A percentile compares a stretch with the other conserved stretches of the same genome.
These are phyloP conservation scores for Paraescarpia echinospica DNA, from an alignment of 1,140 invertebrate species.

Conservation along the genomic window DNA sequence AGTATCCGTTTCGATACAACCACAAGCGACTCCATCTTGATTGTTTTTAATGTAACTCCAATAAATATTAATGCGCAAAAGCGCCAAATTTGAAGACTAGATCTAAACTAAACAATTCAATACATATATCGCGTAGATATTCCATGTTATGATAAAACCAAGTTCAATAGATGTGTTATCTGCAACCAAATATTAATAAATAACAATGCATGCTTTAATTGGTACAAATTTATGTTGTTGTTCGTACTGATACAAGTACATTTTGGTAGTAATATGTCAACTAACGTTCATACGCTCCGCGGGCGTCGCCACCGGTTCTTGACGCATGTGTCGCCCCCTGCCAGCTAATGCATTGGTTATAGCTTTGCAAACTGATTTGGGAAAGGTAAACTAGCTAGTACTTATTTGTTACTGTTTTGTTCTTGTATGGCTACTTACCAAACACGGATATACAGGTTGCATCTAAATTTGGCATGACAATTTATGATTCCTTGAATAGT, in stretches of 20 bases:
- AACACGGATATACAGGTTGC: no score
- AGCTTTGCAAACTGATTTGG: no score
- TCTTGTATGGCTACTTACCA: no score
- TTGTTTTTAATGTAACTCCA: neutral
- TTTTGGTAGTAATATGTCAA: neutral
- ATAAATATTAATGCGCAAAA: neutral
- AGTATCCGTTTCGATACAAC: conserved; percentile 1
- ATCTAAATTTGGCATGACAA: no score
- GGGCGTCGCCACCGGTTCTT: neutral
- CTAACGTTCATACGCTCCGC: neutral
- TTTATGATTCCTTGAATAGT: no score
- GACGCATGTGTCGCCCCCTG: neutral
- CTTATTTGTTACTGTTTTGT: no score
- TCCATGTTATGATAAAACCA: neutral
- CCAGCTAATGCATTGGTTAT: neutral
- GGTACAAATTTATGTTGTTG: neutral
- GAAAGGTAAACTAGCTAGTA: no score
- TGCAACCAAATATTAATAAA: neutral
- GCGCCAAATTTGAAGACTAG: neutral
- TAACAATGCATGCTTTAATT: neutral
- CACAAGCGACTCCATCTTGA: neutral
- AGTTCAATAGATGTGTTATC: neutral
- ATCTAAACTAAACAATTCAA: neutral
- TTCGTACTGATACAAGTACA: neutral
- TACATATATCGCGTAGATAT: neutral